Evolutionary conservation across 2,797 vertebrate species (phyloP).

Genomic region (Sebastes wilsoni): DNA sequence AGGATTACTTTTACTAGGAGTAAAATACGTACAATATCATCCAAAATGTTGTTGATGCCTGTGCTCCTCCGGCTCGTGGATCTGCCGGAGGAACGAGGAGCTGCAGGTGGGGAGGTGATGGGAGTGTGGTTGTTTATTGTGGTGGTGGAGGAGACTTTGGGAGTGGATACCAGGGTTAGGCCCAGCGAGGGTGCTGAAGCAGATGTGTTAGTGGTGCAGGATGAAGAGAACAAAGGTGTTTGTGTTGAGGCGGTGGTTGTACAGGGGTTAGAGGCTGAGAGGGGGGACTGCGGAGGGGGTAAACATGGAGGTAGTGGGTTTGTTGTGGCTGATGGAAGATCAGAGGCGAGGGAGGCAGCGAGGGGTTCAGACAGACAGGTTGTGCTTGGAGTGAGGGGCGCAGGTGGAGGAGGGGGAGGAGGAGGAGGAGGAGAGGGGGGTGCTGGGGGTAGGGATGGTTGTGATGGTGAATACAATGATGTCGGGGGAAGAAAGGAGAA

Average conservation of each 20-base stretch:
- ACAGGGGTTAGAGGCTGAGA: conserved; percentile 45
- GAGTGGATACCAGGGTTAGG: conserved; percentile 24
- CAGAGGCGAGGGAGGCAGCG: conserved; percentile 47
- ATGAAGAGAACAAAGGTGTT: conserved; percentile 67
- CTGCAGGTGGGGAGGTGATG: conserved; percentile 29
- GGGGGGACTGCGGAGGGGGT: conserved; percentile 49
- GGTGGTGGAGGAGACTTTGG: conserved; percentile 25
- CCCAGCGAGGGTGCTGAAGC: conserved; percentile 29
- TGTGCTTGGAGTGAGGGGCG: conserved; percentile 39
- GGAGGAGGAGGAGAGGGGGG: conserved; percentile 41
- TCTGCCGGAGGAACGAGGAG: conserved; percentile 53
- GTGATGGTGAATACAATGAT: conserved; percentile 54
- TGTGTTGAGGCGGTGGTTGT: conserved; percentile 69
- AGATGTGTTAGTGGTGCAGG: conserved; percentile 42
- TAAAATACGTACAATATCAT: conserved; percentile 88
- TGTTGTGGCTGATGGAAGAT: conserved; percentile 70
- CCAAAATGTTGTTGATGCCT: conserved; percentile 82
- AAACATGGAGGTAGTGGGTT: conserved; percentile 39
- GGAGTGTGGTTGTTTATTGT: conserved; percentile 32
- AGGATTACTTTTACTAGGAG: neutral
- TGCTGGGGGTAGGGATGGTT: conserved; percentile 33
- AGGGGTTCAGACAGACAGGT: conserved; percentile 52
- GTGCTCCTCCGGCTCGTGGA: conserved; percentile 82
- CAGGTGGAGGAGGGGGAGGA: conserved; percentile 29
- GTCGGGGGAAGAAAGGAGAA: conserved; percentile 80